These are phyloP conservation scores for Metalampra italica DNA, from an alignment of 2,888 invertebrate species.

Conservation along the genomic window DNA sequence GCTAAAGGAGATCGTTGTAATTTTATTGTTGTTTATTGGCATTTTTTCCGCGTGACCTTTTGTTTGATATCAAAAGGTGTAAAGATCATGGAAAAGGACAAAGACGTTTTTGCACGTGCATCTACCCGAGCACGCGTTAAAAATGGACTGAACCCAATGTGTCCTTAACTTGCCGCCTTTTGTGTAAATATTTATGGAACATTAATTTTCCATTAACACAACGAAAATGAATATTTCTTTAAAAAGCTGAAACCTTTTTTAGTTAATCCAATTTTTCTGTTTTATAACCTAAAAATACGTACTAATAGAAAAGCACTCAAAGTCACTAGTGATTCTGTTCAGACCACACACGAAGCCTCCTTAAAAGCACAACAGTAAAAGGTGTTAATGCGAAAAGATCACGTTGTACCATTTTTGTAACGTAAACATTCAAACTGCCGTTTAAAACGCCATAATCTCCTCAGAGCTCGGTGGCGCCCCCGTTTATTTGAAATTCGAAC, in stretches of 20 bases:
- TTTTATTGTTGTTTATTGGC: conserved; percentile 50
- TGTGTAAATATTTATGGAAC: conserved; percentile 29
- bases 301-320: conserved; percentile 1
- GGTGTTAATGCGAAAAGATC: conserved; percentile 71
- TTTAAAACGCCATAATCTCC: conserved; percentile 67
- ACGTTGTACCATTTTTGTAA: conserved; percentile 65
- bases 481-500: conserved; percentile 40
- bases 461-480: conserved; percentile 58
- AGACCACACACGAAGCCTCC: conserved; percentile 67
- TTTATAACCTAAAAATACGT: background rate
- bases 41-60: conserved; percentile 46
- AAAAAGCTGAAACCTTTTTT: conserved; percentile 4
- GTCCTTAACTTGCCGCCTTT: conserved; percentile 29
- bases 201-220: background rate
- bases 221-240: conserved; percentile 5
- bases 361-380: conserved; percentile 70
- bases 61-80: conserved; percentile 57
- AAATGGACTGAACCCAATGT: conserved; percentile 21
- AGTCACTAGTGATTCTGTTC: conserved; percentile 8
- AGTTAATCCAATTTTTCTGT: background rate
- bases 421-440: conserved; percentile 56
- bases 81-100: conserved; percentile 32
- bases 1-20: conserved; percentile 19
- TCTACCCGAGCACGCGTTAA: conserved; percentile 61
- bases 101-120: conserved; percentile 48